These are phyloP conservation scores for Cryptus viduatorius DNA, from an alignment of 2,888 invertebrate species.

Conservation along the genomic window DNA sequence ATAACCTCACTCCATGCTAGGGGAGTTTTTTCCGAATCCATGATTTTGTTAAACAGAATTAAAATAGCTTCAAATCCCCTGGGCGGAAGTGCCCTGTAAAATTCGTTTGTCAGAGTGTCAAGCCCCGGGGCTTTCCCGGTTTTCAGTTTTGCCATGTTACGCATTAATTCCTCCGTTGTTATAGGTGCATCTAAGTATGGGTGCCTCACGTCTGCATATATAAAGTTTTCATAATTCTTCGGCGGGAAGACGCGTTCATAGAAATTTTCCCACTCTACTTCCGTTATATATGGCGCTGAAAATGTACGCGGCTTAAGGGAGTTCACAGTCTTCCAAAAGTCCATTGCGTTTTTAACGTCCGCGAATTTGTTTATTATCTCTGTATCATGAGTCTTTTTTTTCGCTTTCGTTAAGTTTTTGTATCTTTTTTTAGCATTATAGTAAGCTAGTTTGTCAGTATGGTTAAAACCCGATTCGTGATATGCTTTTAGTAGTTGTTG, in stretches of 20 bases:
- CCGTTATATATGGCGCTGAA: not conserved
- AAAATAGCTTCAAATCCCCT: constrained; percentile 20
- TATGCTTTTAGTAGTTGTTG: constrained; percentile 7
- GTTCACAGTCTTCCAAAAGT: constrained; percentile 42
- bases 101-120: constrained; percentile 22
- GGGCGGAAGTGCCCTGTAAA: constrained; percentile 26
- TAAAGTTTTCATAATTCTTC: not conserved
- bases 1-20: constrained; percentile 8
- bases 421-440: constrained; percentile 8
- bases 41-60: constrained; percentile 39
- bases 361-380: constrained; percentile 36
- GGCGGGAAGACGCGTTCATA: constrained; percentile 22
- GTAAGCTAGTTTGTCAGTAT: not conserved
- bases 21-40: constrained; percentile 10
- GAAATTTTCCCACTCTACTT: constrained; percentile 9
- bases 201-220: not conserved
- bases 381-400: not conserved
- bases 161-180: not conserved
- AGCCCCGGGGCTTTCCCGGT: constrained; percentile 22
- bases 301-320: not conserved
- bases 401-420: constrained; percentile 1
- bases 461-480: not conserved
- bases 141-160: constrained; percentile 3
- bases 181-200: constrained; percentile 18
- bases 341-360: constrained; percentile 13